These are phyloP conservation scores for Tipula helvola DNA, from an alignment of 2,888 invertebrate genomes.

Conservation along the genomic window DNA sequence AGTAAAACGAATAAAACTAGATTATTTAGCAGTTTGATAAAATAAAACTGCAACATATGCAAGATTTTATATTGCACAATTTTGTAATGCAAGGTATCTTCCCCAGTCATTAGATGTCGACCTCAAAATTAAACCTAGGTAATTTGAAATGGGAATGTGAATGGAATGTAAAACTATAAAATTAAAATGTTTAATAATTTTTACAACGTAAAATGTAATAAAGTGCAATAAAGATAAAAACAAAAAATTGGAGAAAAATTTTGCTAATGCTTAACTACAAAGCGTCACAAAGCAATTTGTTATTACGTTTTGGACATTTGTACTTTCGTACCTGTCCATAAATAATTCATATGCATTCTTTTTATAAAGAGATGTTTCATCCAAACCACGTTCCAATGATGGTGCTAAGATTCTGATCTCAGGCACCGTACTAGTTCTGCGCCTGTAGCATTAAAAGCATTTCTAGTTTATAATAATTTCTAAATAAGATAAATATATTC, in stretches of 20 bases:
- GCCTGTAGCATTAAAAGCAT: conserved; percentile 29
- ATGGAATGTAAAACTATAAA: too few relatives aligned
- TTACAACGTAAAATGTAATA: background rate
- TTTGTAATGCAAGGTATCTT: too few relatives aligned
- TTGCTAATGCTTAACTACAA: background rate
- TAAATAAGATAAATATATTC: background rate
- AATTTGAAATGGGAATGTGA: too few relatives aligned
- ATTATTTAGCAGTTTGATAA: too few relatives aligned
- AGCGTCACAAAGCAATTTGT: background rate
- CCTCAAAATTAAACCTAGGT: too few relatives aligned
- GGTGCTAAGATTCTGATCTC: conserved; percentile 74
- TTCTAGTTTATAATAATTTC: conserved; percentile 5
- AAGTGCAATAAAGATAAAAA: background rate
- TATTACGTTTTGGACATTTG: background rate
- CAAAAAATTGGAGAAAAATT: background rate
- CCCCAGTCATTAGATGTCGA: too few relatives aligned
- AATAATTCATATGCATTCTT: conserved; percentile 32
- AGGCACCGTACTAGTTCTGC: conserved; percentile 50
- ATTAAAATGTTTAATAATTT: background rate
- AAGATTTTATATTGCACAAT: too few relatives aligned
- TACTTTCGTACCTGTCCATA: conserved; percentile 26
- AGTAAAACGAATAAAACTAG: too few relatives aligned
- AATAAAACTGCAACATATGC: too few relatives aligned
- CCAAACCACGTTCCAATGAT: conserved; percentile 67
- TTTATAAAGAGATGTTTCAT: conserved; percentile 35